These are phyloP conservation scores for Chaunax sp. DNA, from an alignment of 2,797 vertebrate genomes.

Conservation along the genomic window DNA sequence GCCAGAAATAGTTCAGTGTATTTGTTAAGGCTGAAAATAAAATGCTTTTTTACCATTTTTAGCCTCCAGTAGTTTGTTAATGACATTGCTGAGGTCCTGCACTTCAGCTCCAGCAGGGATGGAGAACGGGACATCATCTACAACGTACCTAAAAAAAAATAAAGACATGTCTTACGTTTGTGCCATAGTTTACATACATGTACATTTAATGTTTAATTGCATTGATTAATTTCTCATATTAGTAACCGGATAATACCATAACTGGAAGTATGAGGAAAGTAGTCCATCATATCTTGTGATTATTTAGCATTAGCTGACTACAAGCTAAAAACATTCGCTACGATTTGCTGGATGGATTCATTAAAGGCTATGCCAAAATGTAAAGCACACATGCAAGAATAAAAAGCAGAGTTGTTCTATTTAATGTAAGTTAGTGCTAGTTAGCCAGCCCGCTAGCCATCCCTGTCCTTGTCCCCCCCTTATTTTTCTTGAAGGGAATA, in stretches of 20 bases:
- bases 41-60: conserved; percentile 82
- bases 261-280: background rate
- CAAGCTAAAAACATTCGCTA: conserved; percentile 2
- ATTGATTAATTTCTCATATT: rapidly evolving
- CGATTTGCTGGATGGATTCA: background rate
- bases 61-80: conserved; percentile 93
- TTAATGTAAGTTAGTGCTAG: conserved; percentile 18
- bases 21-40: background rate
- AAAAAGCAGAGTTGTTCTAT: background rate
- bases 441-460: conserved; percentile 26
- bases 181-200: background rate
- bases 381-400: background rate
- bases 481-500: rapidly evolving
- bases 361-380: rapidly evolving
- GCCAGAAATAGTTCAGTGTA: background rate
- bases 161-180: background rate
- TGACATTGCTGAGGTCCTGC: conserved; percentile 91
- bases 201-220: background rate
- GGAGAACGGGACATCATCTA: conserved; percentile 96
- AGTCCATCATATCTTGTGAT: background rate
- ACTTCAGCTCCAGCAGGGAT: conserved; percentile 91
- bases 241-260: background rate
- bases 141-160: conserved; percentile 74
- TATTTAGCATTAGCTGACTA: conserved; percentile 13
- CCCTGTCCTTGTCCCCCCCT: too few species aligned